These are phyloP conservation scores for Drosophila sp. DNA, from an alignment of 1,140 invertebrate genomes.

Conservation along the genomic window DNA sequence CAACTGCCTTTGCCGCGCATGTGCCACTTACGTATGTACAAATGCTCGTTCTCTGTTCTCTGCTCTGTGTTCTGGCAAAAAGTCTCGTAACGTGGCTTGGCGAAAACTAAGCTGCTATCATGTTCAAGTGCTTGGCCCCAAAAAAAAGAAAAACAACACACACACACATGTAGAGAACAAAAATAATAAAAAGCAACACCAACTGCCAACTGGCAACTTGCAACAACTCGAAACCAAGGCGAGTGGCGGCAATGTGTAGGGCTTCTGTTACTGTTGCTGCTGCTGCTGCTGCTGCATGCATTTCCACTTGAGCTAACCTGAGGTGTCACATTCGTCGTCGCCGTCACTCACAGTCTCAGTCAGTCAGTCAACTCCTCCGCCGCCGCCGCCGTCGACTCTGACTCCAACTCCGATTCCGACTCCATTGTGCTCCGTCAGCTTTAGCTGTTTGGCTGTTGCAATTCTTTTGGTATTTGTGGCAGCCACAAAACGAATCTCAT, in stretches of 20 bases:
- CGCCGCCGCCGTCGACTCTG: constrained; percentile 38
- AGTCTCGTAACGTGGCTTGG: constrained; percentile 22
- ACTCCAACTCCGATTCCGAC: constrained; percentile 21
- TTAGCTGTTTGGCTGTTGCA: constrained; percentile 53
- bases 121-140: constrained; percentile 77
- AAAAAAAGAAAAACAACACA: constrained; percentile 50
- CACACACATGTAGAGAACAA: neutral
- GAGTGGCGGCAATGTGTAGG: constrained; percentile 48
- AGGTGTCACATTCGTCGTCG: constrained; percentile 58
- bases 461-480: constrained; percentile 79
- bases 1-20: constrained; percentile 51
- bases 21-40: constrained; percentile 74
- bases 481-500: constrained; percentile 50
- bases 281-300: constrained; percentile 48
- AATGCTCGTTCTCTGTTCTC: constrained; percentile 46
- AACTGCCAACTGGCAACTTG: constrained; percentile 11
- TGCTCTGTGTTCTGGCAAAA: constrained; percentile 39
- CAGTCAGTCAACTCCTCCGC: constrained; percentile 51
- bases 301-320: constrained; percentile 72
- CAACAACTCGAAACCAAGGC: constrained; percentile 27
- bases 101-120: constrained; percentile 69
- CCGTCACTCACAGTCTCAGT: constrained; percentile 52
- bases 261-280: constrained; percentile 52
- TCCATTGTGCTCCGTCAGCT: constrained; percentile 35
- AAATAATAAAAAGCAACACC: constrained; percentile 24